A percentile compares a stretch with the other conserved stretches of the same genome.
phyloP scores from a whole-genome alignment of 2,113 vertebrate genomes.

The Circaetus cinerascens region DNA sequence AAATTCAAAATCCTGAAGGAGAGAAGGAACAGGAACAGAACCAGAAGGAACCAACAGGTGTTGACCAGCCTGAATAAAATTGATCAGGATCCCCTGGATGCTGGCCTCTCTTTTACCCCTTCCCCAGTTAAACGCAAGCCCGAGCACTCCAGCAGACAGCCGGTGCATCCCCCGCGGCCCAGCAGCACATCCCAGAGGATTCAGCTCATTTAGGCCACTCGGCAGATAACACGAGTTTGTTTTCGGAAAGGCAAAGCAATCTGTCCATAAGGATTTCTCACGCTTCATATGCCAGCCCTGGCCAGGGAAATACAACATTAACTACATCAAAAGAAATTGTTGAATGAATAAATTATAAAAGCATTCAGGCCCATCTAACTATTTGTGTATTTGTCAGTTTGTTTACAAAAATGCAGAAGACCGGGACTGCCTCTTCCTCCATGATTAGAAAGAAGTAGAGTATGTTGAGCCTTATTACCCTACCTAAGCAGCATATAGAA shows the following conservation, averaged over 20 bases:
- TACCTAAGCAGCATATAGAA: neutral
- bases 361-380: neutral
- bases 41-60: no score
- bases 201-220: constrained; percentile 34
- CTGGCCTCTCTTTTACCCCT: neutral
- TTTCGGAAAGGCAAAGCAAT: constrained; percentile 53
- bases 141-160: neutral
- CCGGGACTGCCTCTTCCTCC: neutral
- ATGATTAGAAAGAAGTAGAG: neutral
- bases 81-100: neutral
- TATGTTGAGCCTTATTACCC: neutral
- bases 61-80: neutral
- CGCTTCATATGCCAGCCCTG: constrained; percentile 30
- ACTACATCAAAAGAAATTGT: constrained; percentile 44
- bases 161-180: neutral
- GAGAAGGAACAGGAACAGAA: neutral
- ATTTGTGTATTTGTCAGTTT: neutral
- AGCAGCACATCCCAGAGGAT: neutral
- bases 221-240: constrained; percentile 42
- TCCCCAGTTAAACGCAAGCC: neutral
- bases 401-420: neutral
- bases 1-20: neutral
- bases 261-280: constrained; percentile 70
- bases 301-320: constrained; percentile 62
- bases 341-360: constrained; percentile 72